Percentiles rank a stretch among this genome's conserved stretches.
Conservation (phyloP, 2,797 vertebrate genomes). For the Graptemys geographica region DNA sequence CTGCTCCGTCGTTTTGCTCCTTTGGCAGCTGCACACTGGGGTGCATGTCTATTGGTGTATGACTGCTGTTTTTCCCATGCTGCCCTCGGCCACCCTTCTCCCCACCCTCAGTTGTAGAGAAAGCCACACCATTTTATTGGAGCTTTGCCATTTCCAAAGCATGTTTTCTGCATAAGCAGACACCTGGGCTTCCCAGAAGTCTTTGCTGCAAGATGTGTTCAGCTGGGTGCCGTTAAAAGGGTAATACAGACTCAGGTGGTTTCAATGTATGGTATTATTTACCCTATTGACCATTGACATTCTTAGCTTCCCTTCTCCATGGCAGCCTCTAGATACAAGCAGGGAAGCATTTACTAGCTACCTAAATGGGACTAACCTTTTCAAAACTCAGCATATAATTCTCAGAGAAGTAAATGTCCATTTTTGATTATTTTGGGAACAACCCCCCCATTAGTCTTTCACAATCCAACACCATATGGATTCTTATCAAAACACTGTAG, state of each 20-base stretch:
- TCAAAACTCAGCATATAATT: not conserved
- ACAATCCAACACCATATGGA: not conserved
- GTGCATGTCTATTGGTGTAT: not conserved
- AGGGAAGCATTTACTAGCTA: slow-evolving; percentile 12
- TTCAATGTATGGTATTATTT: slow-evolving; percentile 69
- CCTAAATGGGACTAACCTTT: slow-evolving; percentile 8
- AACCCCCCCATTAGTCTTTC: not conserved
- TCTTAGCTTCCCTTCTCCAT: slow-evolving; percentile 56
- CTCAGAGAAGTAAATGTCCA: not conserved
- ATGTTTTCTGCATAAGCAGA: not conserved
- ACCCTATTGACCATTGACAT: slow-evolving; percentile 69
- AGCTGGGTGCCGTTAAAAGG: not conserved
- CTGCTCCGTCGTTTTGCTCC: fast-evolving
- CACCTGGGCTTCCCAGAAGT: not conserved
- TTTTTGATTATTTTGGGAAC: slow-evolving; percentile 31
- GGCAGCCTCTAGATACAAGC: slow-evolving; percentile 51
- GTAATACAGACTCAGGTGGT: slow-evolving; percentile 49
- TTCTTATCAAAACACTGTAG: slow-evolving; percentile 61
- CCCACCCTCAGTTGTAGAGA: not conserved
- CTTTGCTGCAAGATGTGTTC: not conserved
- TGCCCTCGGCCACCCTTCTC: not conserved
- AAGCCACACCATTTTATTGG: fast-evolving
- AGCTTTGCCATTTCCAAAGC: not conserved
- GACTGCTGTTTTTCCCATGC: not conserved
- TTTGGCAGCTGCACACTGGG: not conserved